Evolutionary conservation across 2,888 invertebrate species (phyloP), one percentile per base, ranked within the genome.

Genomic region (Lepidocyrtinus sp.): DNA sequence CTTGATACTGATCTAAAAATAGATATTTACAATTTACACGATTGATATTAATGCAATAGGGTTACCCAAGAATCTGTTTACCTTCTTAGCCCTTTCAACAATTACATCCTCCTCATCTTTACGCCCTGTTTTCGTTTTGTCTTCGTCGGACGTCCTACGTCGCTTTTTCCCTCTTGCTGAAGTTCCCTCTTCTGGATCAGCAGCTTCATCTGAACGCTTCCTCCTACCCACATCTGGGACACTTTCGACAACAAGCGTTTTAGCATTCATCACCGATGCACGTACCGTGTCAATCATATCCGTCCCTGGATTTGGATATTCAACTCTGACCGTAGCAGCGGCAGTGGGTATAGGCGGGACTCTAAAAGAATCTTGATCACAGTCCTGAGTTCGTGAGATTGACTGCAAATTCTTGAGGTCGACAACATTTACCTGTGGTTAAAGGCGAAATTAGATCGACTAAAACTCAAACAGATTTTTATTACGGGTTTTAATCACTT

Each of bases 351-450:
- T n/a, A n/a, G n/a, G n/a, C n/a, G n/a, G n/a, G n/a, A n/a, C n/a
- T n/a, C n/a, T n/a, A n/a, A n/a, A n/a, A n/a, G n/a, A n/a, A n/a
- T n/a, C n/a, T n/a, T n/a, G n/a, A n/a, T n/a, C n/a, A n/a, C n/a
- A 77, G 19, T 45, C 67, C 17, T 64, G 59, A 0, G 67, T 68
- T 0, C 24, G 26, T 17, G 21, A 15, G 12, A 67, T 17, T 12
- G 71, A 73, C 25, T 78, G 78, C 15, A 78, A 67, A 7, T 78
- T 68, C 12, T 63, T 65, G 0, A 73, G 68, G 12, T 78, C 72
- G 0, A 73, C 78, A 1, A 73, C 19, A 1, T 46, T 67, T 1
- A 78, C 68, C 78, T 78, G 46, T n/a, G 64, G 5, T 26, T n/a
- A 25, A 24, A 12, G 64, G 26, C 21, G 61, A 12, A 2, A 17